Conservation (phyloP, 2,797 vertebrate genomes). For the Monodelphis domestica region DNA sequence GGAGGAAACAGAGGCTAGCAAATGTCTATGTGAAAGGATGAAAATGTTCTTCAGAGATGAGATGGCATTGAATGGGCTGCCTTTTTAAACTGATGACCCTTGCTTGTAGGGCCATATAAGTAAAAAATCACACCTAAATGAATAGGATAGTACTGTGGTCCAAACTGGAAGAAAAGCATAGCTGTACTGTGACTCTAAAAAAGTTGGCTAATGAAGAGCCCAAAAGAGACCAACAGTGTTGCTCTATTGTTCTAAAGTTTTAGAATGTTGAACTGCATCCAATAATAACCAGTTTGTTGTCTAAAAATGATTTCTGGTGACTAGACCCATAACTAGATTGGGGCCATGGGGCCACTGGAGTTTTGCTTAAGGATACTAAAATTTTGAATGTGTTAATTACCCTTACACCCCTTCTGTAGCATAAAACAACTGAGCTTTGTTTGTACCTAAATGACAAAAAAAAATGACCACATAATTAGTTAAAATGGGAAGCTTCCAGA, state of each 20-base stretch:
- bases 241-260: neutral
- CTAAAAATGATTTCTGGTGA: neutral
- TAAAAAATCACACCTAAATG: neutral
- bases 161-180: neutral
- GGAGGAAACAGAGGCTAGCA: neutral
- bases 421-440: neutral
- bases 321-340: neutral
- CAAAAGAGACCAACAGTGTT: neutral
- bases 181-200: neutral
- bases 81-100: neutral
- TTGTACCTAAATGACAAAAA: neutral
- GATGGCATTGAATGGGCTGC: neutral
- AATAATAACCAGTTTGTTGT: neutral
- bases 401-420: neutral
- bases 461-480: neutral
- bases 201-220: neutral
- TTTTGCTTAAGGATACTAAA: neutral
- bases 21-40: slow-evolving; percentile 2
- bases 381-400: neutral
- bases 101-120: neutral
- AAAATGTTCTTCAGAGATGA: neutral
- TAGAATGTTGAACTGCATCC: neutral
- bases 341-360: neutral
- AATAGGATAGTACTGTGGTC: neutral
- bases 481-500: neutral